Base-by-base conservation (phyloP, 2,888 invertebrate species). In the Pteria penguin region DNA sequence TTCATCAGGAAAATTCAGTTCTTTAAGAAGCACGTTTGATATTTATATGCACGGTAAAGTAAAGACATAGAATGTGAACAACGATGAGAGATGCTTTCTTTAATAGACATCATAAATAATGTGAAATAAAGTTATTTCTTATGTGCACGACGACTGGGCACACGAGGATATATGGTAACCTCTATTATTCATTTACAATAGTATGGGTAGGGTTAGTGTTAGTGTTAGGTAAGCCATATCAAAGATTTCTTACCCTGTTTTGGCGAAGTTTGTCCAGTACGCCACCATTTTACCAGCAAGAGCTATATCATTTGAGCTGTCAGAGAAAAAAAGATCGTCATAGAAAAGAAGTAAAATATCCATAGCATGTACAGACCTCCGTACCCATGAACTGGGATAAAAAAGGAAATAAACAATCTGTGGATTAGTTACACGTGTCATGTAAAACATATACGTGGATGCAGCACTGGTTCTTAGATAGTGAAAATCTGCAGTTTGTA, bases 201-300 rank as follows among this genome's bases (percentile, higher is more conserved):
- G n/a, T n/a, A n/a, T n/a, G n/a, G n/a, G n/a, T n/a, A n/a, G n/a
- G n/a, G n/a, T n/a, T n/a, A n/a, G n/a, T n/a, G n/a, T n/a, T n/a
- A n/a, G n/a, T n/a, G n/a, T n/a, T n/a, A n/a, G n/a, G n/a, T n/a
- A n/a, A n/a, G n/a, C n/a, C n/a, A n/a, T n/a, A n/a, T n/a, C n/a
- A n/a, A n/a, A n/a, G n/a, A n/a, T n/a, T n/a, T n/a, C n/a, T 65
- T 65, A 65, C 65, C 65, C 45, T 36, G 36, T 26, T 45, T 65
- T 65, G 5, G 65, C 45, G 14, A 65, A 65, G 36, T 65, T 65
- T 24, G 22, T 61, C 26, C 52, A 33, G 68, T 52, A 65, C 26
- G 11, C 45, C 24, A 36, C 26, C 45, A 65, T 24, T 1, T 22
- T 24, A 65, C 27, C 2, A 65, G 45, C 32, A 4, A 65, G 18